phyloP scores from a whole-genome alignment of 2,797 vertebrate species.

The Falco naumanni region DNA sequence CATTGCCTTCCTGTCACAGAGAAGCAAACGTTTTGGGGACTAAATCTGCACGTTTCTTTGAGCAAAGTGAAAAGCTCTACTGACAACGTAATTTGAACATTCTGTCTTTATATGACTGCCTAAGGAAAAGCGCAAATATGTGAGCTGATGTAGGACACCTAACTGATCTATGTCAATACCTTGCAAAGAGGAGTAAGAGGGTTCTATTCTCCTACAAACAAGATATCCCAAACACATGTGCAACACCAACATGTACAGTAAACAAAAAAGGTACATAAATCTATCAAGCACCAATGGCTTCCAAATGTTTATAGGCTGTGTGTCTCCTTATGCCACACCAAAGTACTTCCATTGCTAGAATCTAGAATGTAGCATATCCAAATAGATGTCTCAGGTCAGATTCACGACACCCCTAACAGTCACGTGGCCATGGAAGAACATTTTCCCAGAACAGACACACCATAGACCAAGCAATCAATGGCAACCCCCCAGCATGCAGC shows the following conservation, averaged over 20 bases:
- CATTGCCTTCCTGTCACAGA: neutral
- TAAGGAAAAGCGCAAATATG: neutral
- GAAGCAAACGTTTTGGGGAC: neutral
- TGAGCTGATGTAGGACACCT: neutral
- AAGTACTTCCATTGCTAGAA: neutral
- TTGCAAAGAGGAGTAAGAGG: neutral
- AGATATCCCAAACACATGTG: neutral
- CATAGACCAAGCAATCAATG: rapidly evolving
- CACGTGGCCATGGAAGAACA: rapidly evolving
- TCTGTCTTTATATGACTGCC: neutral
- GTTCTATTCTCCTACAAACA: neutral
- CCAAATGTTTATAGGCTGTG: neutral
- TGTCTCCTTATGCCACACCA: neutral
- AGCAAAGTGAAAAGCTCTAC: neutral
- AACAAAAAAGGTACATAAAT: neutral
- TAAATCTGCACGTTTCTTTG: neutral
- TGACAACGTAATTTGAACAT: neutral
- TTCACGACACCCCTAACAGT: neutral
- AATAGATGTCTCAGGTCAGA: rapidly evolving
- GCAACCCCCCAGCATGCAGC: neutral
- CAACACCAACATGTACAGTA: neutral
- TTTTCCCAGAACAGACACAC: neutral
- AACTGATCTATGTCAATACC: neutral
- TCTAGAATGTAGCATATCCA: neutral
- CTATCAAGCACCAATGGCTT: neutral